Percentiles rank a stretch among this genome's conserved stretches.
Conservation (phyloP, 1,140 invertebrate species). For the Pemphigus obesinymphae region DNA sequence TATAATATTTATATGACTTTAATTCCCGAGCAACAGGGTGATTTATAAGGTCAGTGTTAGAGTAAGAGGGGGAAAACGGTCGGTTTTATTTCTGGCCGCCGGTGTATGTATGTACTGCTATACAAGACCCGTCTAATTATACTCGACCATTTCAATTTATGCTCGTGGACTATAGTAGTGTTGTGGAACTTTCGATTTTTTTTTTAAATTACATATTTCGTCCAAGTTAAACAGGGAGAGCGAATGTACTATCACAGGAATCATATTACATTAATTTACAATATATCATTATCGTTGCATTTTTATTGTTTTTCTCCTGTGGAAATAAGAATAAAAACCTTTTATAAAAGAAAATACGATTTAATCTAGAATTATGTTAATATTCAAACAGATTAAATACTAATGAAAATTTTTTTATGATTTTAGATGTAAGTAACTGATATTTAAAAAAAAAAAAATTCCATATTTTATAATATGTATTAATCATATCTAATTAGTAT, state of each 20-base stretch:
- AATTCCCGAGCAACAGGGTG: background rate
- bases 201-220: background rate
- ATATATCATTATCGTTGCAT: too few species aligned
- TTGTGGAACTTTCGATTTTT: background rate
- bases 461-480: too few species aligned
- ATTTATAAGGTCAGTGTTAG: background rate
- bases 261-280: background rate
- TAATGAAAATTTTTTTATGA: too few species aligned
- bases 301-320: background rate
- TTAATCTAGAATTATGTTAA: too few species aligned
- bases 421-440: too few species aligned
- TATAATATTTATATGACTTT: constrained; percentile 9
- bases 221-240: background rate
- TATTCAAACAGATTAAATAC: too few species aligned
- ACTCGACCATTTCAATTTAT: constrained; percentile 4
- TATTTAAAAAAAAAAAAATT: too few species aligned
- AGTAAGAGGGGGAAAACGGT: background rate
- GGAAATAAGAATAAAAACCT: background rate
- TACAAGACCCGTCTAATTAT: constrained; percentile 4
- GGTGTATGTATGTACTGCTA: background rate
- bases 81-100: constrained; percentile 7
- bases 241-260: background rate
- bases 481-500: too few species aligned
- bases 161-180: background rate
- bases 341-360: too few species aligned